Percentiles rank a stretch among this genome's conserved stretches.
Conservation (phyloP, 2,797 vertebrate genomes). For the Aphelocoma californica region DNA sequence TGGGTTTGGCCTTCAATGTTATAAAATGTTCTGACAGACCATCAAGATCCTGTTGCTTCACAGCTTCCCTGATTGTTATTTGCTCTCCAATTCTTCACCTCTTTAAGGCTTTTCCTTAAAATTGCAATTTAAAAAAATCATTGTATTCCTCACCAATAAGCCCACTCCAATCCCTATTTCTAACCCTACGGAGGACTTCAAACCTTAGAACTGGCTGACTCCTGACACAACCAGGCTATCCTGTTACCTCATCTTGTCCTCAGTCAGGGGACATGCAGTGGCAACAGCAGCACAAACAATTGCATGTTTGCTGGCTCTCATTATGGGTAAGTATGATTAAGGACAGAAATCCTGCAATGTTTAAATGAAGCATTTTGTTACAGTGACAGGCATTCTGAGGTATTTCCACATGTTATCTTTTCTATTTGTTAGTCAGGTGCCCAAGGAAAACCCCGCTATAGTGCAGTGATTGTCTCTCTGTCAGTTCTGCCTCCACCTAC, state of each 20-base stretch:
- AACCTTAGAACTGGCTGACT: background rate
- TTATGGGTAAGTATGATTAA: background rate
- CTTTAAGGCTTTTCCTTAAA: background rate
- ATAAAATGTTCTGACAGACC: background rate
- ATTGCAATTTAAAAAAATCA: background rate
- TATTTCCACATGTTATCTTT: background rate
- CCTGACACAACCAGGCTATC: background rate
- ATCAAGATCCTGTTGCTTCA: background rate
- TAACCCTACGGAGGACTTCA: background rate
- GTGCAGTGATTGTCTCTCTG: background rate
- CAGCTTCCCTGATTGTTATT: background rate
- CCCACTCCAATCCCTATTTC: background rate
- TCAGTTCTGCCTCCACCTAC: background rate
- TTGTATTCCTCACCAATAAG: background rate
- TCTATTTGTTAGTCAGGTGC: background rate
- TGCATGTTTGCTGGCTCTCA: background rate
- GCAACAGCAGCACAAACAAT: background rate
- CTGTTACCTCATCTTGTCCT: background rate
- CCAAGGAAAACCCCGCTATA: background rate
- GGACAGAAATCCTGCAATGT: background rate
- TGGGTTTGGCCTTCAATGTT: background rate
- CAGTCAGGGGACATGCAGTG: background rate
- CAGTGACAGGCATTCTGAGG: background rate
- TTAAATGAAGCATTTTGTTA: background rate
- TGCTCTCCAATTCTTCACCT: background rate